These are phyloP conservation scores for Hydractinia echinata DNA, from an alignment of 30 jellyfish, hydroid and myxozoan genomes.

Conservation along the genomic window DNA sequence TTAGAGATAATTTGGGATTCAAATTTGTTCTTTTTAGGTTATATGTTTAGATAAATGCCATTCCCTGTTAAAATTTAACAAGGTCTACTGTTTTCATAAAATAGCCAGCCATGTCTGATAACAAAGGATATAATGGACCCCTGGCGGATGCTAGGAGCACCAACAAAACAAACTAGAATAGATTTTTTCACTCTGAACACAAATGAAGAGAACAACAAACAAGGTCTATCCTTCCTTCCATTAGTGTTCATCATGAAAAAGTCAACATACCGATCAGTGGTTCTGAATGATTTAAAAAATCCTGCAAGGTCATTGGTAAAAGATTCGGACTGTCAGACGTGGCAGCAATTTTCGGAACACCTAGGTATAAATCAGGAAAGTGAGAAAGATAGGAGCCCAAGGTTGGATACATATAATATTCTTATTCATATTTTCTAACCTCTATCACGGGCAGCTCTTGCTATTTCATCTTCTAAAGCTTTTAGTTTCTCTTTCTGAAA, in stretches of 20 bases:
- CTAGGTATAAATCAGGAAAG: background rate
- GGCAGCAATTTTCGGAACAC: background rate
- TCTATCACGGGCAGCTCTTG: background rate
- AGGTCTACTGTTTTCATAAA: no score
- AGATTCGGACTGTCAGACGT: background rate
- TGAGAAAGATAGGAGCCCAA: background rate
- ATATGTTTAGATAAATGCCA: no score
- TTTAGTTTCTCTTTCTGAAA: constrained; percentile 20
- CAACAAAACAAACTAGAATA: no score
- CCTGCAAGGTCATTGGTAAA: constrained; percentile 1
- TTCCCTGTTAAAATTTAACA: no score
- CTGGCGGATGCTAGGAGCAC: no score
- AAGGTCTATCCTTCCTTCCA: no score
- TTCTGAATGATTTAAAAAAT: constrained; percentile 13
- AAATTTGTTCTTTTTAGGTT: no score
- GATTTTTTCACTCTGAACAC: no score
- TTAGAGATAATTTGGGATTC: no score
- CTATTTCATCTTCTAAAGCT: constrained; percentile 7
- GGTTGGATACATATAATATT: background rate
- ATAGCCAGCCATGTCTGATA: no score
- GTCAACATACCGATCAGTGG: constrained; percentile 17
- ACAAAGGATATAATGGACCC: no score
- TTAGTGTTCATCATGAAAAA: background rate
- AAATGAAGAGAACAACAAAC: no score
- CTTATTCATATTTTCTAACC: background rate